phyloP scores from a whole-genome alignment of 2,113 vertebrate genomes.

The Tretioscincus oriximinensis region DNA sequence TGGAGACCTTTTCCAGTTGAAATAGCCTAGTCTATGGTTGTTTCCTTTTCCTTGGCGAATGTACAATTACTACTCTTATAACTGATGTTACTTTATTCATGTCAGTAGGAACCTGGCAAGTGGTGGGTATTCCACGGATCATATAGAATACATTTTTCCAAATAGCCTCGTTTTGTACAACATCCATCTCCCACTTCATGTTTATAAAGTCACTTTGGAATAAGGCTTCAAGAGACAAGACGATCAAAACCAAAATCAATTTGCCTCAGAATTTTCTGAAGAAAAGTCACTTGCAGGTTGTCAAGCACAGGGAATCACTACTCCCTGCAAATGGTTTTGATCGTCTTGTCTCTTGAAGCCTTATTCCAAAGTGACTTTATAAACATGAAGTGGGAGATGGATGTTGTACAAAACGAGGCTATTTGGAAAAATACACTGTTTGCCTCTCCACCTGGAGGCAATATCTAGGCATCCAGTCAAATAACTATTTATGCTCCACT shows the following conservation, averaged over 20 bases:
- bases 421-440: not conserved
- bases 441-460: too few species aligned
- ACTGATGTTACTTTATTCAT: constrained; percentile 18
- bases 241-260: not conserved
- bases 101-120: constrained; percentile 39
- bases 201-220: not conserved
- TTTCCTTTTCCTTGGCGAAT: constrained; percentile 36
- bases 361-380: not conserved
- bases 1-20: constrained; percentile 37
- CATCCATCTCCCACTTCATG: not conserved
- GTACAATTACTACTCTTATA: constrained; percentile 22
- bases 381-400: not conserved
- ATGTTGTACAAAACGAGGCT: not conserved
- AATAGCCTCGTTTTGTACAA: not conserved
- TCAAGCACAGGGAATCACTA: too few species aligned
- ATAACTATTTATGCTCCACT: too few species aligned
- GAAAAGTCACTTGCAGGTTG: too few species aligned
- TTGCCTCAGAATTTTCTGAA: too few species aligned
- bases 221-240: not conserved
- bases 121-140: not conserved
- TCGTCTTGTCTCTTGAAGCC: not conserved
- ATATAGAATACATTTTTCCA: constrained; percentile 18
- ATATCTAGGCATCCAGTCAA: too few species aligned
- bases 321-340: not conserved
- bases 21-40: constrained; percentile 22